These are phyloP conservation scores for Spea multiplicata DNA, from an alignment of 2,113 vertebrate genomes.

Conservation along the genomic window DNA sequence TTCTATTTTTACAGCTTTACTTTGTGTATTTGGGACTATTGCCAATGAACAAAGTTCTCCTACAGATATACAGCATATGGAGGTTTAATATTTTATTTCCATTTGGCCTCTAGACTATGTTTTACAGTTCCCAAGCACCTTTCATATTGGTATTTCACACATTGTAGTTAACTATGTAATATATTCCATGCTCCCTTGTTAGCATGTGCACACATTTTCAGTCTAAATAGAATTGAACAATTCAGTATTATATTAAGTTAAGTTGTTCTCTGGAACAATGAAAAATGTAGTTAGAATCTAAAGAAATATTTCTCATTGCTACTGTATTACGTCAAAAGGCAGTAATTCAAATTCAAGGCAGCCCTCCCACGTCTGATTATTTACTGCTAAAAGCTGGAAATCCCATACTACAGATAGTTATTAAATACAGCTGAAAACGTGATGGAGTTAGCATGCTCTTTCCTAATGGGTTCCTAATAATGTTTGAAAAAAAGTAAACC, in stretches of 20 bases:
- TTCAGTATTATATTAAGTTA: not conserved
- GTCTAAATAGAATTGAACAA: not conserved
- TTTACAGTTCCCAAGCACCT: not conserved
- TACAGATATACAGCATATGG: not conserved
- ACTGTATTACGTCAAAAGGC: not conserved
- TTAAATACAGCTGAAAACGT: constrained; percentile 2
- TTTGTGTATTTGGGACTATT: not conserved
- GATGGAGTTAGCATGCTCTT: constrained; percentile 1
- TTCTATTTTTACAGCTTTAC: not conserved
- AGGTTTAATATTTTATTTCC: not conserved
- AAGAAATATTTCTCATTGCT: not conserved
- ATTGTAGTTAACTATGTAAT: not conserved
- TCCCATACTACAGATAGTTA: not conserved
- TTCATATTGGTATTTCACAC: not conserved
- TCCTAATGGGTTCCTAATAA: not conserved
- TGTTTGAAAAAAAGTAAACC: not conserved
- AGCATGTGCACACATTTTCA: not conserved
- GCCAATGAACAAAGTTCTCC: not conserved
- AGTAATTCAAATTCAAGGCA: not conserved
- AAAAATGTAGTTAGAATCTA: not conserved
- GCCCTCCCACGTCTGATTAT: constrained; percentile 1
- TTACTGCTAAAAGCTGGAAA: not conserved
- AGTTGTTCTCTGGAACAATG: not conserved
- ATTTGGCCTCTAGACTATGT: not conserved
- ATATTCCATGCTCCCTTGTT: not conserved